A percentile compares a stretch with the other conserved stretches of the same genome.
phyloP scores from a whole-genome alignment of 1,140 invertebrate species.

The Pseudomyrmex concolor region DNA sequence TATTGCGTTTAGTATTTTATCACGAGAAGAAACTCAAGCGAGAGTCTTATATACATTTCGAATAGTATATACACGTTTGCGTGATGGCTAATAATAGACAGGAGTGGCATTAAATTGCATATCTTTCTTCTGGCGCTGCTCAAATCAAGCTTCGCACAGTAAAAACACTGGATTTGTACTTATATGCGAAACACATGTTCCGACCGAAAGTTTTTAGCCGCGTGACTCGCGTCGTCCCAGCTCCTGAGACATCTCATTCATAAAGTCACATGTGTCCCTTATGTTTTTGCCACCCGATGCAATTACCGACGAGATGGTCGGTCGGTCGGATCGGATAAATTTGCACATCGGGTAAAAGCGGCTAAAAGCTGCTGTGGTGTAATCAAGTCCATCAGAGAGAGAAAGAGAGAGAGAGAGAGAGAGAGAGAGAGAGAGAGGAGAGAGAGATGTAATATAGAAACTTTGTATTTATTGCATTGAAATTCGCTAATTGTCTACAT shows the following conservation, averaged over 20 bases:
- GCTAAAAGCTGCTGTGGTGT: not conserved
- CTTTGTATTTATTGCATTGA: constrained; percentile 24
- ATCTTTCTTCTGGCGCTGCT: constrained; percentile 15
- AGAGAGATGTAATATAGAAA: not conserved
- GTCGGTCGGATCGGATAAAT: constrained; percentile 6
- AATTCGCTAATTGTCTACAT: constrained; percentile 10
- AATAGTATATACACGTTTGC: no score
- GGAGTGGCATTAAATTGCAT: not conserved
- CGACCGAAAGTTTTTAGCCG: constrained; percentile 30
- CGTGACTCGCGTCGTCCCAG: not conserved
- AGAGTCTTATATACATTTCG: not conserved
- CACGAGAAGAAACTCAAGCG: not conserved
- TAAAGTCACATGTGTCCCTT: constrained; percentile 31
- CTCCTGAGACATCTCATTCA: constrained; percentile 30
- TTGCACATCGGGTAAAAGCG: constrained; percentile 11
- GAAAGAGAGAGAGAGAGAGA: no score
- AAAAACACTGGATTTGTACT: constrained; percentile 10
- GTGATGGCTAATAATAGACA: constrained; percentile 14
- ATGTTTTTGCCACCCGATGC: constrained; percentile 28
- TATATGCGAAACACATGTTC: constrained; percentile 49
- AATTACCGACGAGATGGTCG: constrained; percentile 19
- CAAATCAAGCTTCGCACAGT: constrained; percentile 5
- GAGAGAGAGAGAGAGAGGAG: no score
- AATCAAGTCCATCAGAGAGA: constrained; percentile 3
- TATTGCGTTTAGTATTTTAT: no score